Conservation (phyloP, 2,113 vertebrate genomes). For the Octodon degus region DNA sequence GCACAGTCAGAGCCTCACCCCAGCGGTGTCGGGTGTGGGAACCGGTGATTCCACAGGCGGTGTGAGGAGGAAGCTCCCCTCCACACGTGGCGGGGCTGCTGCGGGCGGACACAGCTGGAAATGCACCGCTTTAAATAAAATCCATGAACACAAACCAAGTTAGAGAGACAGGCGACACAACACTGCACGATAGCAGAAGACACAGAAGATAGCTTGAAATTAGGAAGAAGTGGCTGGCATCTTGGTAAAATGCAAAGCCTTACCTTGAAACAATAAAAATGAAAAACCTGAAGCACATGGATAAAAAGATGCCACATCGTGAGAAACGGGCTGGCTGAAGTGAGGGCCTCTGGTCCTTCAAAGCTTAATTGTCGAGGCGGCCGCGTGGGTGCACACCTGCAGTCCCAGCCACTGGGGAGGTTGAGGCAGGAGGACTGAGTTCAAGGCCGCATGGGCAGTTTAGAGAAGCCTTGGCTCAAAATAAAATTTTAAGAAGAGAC, state of each 20-base stretch:
- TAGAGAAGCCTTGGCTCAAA: neutral
- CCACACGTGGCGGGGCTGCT: neutral
- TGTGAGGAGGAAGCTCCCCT: neutral
- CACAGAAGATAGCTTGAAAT: fast-evolving
- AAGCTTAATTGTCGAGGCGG: neutral
- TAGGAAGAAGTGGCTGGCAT: fast-evolving
- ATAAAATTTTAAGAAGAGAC: neutral
- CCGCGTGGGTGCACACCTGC: neutral
- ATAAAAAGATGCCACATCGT: fast-evolving
- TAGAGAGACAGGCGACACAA: too few relatives aligned
- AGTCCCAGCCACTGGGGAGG: neutral
- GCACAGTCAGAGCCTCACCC: neutral
- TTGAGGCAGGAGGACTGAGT: neutral
- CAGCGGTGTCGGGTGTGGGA: neutral
- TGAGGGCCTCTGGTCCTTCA: neutral
- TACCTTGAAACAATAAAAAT: fast-evolving
- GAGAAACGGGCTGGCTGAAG: fast-evolving
- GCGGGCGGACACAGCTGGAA: neutral
- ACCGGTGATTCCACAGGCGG: neutral
- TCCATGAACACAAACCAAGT: too few relatives aligned
- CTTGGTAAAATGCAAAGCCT: fast-evolving
- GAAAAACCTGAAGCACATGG: neutral
- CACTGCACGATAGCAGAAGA: neutral
- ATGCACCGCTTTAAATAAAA: neutral
- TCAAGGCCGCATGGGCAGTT: neutral